Percentiles rank a stretch among this genome's conserved stretches.
phyloP scores from a whole-genome alignment of 2,797 vertebrate genomes.

The Semaprochilodus insignis region DNA sequence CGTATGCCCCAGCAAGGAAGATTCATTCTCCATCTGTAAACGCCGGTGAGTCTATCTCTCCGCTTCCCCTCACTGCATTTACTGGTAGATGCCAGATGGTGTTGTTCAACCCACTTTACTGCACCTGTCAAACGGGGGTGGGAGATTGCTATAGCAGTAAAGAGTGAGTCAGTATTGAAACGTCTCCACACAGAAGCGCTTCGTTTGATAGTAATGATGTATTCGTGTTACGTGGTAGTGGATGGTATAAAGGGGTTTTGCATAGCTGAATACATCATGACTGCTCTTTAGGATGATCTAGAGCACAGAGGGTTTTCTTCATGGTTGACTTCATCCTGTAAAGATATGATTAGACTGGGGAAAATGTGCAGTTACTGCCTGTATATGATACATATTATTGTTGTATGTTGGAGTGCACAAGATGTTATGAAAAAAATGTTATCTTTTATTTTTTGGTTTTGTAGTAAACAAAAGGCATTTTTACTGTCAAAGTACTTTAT shows the following conservation, averaged over 20 bases:
- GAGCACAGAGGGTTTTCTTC: not conserved
- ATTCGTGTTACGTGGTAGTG: not conserved
- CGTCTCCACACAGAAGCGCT: constrained; percentile 9
- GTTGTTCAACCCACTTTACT: constrained; percentile 10
- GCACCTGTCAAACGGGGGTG: constrained; percentile 34
- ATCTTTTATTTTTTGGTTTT: too few relatives aligned
- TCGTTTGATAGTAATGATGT: constrained; percentile 13
- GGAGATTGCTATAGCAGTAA: constrained; percentile 18
- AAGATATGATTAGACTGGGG: not conserved
- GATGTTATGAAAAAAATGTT: too few relatives aligned
- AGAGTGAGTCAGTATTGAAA: constrained; percentile 19
- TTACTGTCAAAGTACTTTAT: too few relatives aligned
- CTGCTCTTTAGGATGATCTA: not conserved
- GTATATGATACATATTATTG: too few relatives aligned
- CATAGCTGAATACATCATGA: not conserved
- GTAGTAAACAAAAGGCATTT: too few relatives aligned
- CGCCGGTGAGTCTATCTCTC: constrained; percentile 38
- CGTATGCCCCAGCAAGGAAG: not conserved
- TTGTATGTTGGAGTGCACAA: too few relatives aligned
- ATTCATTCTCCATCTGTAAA: not conserved
- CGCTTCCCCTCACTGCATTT: not conserved
- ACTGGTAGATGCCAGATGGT: constrained; percentile 33
- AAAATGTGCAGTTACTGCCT: too few relatives aligned
- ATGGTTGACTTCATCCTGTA: not conserved
- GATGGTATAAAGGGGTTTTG: too few relatives aligned